Evolutionary conservation across 2,888 invertebrate genomes (phyloP).

Genomic region (Allygus modestus): DNA sequence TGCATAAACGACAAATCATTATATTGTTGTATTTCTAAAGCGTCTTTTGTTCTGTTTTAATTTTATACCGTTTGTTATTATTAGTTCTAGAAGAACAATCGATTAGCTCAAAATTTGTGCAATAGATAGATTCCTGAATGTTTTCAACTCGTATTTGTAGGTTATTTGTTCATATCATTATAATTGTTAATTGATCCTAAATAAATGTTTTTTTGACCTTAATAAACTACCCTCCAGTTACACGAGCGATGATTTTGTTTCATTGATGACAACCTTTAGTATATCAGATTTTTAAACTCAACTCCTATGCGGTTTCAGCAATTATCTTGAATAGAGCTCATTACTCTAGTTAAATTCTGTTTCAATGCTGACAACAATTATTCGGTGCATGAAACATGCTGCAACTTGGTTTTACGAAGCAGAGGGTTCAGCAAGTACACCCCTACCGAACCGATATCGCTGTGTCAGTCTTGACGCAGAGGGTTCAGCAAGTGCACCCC

Average conservation of each 20-base stretch:
- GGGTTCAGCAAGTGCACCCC: no score
- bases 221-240: conserved; percentile 32
- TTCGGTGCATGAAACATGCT: no score
- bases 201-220: conserved; percentile 40
- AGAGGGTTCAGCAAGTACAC: no score
- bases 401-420: no score
- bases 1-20: conserved; percentile 34
- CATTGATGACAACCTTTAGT: no score
- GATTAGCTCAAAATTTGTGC: conserved; percentile 67
- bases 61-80: conserved; percentile 55
- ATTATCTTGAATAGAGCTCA: no score
- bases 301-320: no score
- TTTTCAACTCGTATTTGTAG: conserved; percentile 68
- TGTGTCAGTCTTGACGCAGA: no score
- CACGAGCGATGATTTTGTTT: neutral
- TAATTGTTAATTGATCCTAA: conserved; percentile 68
- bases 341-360: no score
- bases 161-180: conserved; percentile 70
- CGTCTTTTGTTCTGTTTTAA: conserved; percentile 40
- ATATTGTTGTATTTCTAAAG: conserved; percentile 48
- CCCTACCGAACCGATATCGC: no score
- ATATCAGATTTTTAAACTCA: no score
- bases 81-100: conserved; percentile 58
- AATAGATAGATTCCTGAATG: conserved; percentile 65
- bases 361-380: no score